phyloP scores from a whole-genome alignment of 1,140 invertebrate genomes.

The Drosophila sproati region DNA sequence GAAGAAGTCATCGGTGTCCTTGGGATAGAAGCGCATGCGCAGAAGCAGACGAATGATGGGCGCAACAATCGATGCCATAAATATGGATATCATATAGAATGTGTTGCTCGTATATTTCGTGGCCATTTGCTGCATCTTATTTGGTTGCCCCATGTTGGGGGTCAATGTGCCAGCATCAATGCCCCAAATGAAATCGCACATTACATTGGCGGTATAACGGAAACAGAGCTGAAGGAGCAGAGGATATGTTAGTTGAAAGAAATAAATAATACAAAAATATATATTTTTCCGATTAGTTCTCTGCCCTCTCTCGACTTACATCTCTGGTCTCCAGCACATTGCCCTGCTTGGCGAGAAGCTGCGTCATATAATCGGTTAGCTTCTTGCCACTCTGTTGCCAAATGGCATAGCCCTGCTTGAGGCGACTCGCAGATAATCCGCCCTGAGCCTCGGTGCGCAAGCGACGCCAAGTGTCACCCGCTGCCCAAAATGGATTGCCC shows the following conservation, averaged over 20 bases:
- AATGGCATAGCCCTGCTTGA: conserved; percentile 64
- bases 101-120: conserved; percentile 58
- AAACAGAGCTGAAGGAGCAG: conserved; percentile 61
- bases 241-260: not conserved
- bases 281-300: not conserved
- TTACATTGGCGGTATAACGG: conserved; percentile 85
- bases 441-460: conserved; percentile 85
- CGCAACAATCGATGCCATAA: conserved; percentile 57
- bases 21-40: conserved; percentile 61
- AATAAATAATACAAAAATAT: not conserved
- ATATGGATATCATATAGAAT: conserved; percentile 62
- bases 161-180: conserved; percentile 83
- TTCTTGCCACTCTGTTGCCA: conserved; percentile 69
- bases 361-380: conserved; percentile 46
- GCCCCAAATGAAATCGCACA: conserved; percentile 85
- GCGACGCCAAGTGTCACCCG: conserved; percentile 86
- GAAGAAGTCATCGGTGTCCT: conserved; percentile 78
- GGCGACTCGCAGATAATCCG: conserved; percentile 85
- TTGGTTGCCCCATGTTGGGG: conserved; percentile 32
- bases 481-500: conserved; percentile 84
- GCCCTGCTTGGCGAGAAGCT: conserved; percentile 9
- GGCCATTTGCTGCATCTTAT: conserved; percentile 61
- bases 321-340: conserved; percentile 68
- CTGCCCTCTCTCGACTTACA: conserved; percentile 41
- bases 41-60: conserved; percentile 44